Conservation (phyloP, 2,888 invertebrate species). For the Aradus depressus region DNA sequence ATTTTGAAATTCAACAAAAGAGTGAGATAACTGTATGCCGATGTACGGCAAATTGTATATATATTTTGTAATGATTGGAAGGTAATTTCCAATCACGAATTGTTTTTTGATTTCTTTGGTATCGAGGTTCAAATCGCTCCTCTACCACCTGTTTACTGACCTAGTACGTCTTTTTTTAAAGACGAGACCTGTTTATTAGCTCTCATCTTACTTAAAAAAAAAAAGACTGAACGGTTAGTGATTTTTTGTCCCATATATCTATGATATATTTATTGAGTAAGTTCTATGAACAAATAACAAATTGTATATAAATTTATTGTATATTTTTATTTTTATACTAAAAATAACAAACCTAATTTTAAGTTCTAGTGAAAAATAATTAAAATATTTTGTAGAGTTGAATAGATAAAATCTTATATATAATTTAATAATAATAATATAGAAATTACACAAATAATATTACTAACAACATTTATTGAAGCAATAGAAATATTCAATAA, state of each 20-base stretch:
- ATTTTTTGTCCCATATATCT: conserved; percentile 90
- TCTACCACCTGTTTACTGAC: conserved; percentile 28
- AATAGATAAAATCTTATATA: too few species aligned
- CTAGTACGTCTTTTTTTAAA: conserved; percentile 22
- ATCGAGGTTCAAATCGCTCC: conserved; percentile 6
- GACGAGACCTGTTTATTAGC: neutral
- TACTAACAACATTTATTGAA: too few species aligned
- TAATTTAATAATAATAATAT: too few species aligned
- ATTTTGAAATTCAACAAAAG: conserved; percentile 18
- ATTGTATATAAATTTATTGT: conserved; percentile 5
- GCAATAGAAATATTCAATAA: too few species aligned
- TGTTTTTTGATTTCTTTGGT: conserved; percentile 19
- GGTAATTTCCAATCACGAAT: conserved; percentile 42
- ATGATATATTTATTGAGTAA: conserved; percentile 90
- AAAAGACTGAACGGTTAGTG: conserved; percentile 45
- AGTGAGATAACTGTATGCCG: conserved; percentile 30
- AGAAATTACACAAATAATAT: too few species aligned
- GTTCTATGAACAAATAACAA: conserved; percentile 73
- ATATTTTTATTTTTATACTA: neutral
- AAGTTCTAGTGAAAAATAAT: too few species aligned
- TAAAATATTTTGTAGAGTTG: too few species aligned
- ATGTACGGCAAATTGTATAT: conserved; percentile 27
- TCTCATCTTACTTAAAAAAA: conserved; percentile 3
- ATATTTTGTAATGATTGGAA: conserved; percentile 35
- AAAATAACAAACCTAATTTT: too few species aligned